Conservation (phyloP, 1,140 invertebrate species). For the Acromyrmex charruanus region DNA sequence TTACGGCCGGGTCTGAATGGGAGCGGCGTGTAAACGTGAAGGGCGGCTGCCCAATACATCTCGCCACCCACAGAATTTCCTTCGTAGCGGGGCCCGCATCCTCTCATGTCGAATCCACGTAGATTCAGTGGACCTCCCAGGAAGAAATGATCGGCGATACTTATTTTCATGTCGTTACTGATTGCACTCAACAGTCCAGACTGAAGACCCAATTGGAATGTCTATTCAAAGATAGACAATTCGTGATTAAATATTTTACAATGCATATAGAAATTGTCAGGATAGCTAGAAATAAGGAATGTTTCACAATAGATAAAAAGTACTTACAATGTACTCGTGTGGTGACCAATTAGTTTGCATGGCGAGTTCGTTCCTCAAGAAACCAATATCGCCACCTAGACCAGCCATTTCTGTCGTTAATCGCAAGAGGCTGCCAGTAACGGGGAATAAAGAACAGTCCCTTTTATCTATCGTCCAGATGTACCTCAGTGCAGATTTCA, state of each 20-base stretch:
- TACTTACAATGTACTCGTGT: conserved; percentile 89
- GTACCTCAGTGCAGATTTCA: conserved; percentile 94
- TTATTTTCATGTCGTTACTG: conserved; percentile 88
- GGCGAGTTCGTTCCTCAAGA: conserved; percentile 93
- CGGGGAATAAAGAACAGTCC: conserved; percentile 93
- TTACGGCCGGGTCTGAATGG: conserved; percentile 93
- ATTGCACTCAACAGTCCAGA: conserved; percentile 90
- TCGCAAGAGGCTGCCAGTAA: conserved; percentile 90
- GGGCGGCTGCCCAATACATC: conserved; percentile 92
- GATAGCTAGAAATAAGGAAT: not conserved
- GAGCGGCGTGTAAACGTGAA: conserved; percentile 94
- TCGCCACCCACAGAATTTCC: conserved; percentile 90
- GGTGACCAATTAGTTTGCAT: conserved; percentile 92
- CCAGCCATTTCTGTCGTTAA: conserved; percentile 93
- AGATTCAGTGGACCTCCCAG: conserved; percentile 94
- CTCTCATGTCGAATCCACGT: conserved; percentile 93
- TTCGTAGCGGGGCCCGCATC: conserved; percentile 93
- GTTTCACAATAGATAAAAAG: conserved; percentile 32
- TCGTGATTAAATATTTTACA: not conserved
- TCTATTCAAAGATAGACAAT: conserved; percentile 86
- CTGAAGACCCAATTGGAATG: conserved; percentile 91
- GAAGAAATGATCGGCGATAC: conserved; percentile 93
- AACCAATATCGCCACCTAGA: conserved; percentile 94
- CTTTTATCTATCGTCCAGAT: conserved; percentile 92
- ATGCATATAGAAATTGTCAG: not conserved